A percentile compares a stretch with the other conserved stretches of the same genome.
phyloP scores from a whole-genome alignment of 1,140 invertebrate species.

The Glossosoma conforme region DNA sequence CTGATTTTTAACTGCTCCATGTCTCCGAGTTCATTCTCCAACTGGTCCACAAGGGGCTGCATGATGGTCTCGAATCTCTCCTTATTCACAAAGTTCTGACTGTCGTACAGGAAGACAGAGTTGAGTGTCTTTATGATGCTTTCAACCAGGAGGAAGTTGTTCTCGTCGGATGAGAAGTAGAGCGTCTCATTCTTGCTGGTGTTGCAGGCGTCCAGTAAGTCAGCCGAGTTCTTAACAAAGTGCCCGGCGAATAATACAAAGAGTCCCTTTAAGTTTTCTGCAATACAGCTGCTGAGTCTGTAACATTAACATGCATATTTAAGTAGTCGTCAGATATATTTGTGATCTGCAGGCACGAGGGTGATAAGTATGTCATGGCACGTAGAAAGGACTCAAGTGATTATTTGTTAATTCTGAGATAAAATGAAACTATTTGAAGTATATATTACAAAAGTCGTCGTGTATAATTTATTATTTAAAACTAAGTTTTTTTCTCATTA shows the following conservation, averaged over 20 bases:
- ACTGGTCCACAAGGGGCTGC: conserved; percentile 82
- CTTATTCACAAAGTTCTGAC: conserved; percentile 74
- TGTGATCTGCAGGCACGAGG: too few species aligned
- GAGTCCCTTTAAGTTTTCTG: conserved; percentile 77
- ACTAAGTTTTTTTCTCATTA: too few species aligned
- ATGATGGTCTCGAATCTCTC: conserved; percentile 79
- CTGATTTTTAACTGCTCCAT: conserved; percentile 55
- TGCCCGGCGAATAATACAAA: conserved; percentile 86
- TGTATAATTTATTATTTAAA: too few species aligned
- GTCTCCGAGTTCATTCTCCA: conserved; percentile 74
- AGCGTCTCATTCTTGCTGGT: conserved; percentile 46
- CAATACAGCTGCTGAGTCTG: conserved; percentile 69
- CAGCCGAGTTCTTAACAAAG: conserved; percentile 74
- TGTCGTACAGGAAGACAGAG: conserved; percentile 77
- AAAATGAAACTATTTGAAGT: too few species aligned
- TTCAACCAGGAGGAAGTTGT: conserved; percentile 57
- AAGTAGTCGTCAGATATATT: too few species aligned
- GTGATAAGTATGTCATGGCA: too few species aligned
- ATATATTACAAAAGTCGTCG: too few species aligned
- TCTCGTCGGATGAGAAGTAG: conserved; percentile 50
- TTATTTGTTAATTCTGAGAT: too few species aligned
- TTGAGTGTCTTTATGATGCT: conserved; percentile 69
- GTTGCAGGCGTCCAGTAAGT: conserved; percentile 60
- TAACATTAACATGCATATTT: too few species aligned
- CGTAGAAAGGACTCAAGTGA: too few species aligned